phyloP scores from a whole-genome alignment of 2,888 invertebrate species.

The Phengaris alcon region DNA sequence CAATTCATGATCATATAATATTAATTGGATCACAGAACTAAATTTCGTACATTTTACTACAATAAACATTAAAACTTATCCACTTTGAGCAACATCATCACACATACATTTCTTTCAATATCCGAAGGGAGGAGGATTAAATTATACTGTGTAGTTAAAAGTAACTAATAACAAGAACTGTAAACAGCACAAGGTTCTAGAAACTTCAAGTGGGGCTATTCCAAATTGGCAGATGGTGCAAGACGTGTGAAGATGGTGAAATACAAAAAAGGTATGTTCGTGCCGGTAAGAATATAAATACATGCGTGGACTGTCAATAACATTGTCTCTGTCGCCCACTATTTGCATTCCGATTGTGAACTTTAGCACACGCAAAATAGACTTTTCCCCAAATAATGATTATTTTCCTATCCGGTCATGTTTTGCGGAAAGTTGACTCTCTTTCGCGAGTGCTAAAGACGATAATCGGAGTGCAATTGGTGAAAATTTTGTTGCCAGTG shows the following conservation, averaged over 20 bases:
- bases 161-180: neutral
- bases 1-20: conserved; percentile 53
- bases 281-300: too few relatives aligned
- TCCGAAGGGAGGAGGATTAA: conserved; percentile 29
- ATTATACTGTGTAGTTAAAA: neutral
- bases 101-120: conserved; percentile 50
- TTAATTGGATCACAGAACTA: conserved; percentile 72
- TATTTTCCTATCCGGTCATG: too few relatives aligned
- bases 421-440: too few relatives aligned
- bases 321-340: too few relatives aligned
- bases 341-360: too few relatives aligned
- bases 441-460: too few relatives aligned
- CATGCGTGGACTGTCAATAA: too few relatives aligned
- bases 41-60: conserved; percentile 70
- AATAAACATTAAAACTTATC: conserved; percentile 65
- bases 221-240: neutral
- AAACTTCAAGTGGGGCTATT: neutral
- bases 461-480: too few relatives aligned
- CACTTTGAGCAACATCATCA: conserved; percentile 73
- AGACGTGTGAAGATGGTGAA: neutral
- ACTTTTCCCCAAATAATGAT: too few relatives aligned
- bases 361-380: too few relatives aligned
- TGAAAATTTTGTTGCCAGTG: too few relatives aligned
- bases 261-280: too few relatives aligned
- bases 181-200: conserved; percentile 5